These are phyloP conservation scores for Hippotragus niger DNA, from an alignment of 2,113 vertebrate genomes.

Conservation along the genomic window DNA sequence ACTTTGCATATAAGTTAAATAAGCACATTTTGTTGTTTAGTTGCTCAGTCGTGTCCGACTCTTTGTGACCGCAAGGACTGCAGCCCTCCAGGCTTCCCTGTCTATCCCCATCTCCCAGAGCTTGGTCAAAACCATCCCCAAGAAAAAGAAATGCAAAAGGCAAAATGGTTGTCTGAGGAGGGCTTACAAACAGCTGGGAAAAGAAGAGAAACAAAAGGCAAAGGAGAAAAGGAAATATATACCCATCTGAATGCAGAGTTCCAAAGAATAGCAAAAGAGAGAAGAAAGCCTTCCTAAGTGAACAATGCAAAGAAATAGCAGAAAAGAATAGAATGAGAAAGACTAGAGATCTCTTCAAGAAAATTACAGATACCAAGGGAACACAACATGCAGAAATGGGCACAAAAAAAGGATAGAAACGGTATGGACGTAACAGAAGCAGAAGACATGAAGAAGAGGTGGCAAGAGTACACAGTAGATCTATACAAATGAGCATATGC, in stretches of 20 bases:
- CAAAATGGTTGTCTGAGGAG: background rate
- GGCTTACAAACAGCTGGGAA: background rate
- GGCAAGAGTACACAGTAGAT: background rate
- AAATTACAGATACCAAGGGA: background rate
- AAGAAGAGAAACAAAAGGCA: background rate
- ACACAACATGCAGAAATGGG: background rate
- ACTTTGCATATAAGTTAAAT: background rate
- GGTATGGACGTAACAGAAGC: background rate
- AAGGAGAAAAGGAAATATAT: background rate
- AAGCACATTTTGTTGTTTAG: background rate
- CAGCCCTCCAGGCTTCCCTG: background rate
- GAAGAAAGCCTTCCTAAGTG: background rate
- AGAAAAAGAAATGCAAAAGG: background rate
- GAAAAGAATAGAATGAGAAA: background rate
- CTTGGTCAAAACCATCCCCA: background rate
- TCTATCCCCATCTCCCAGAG: background rate
- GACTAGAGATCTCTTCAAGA: background rate
- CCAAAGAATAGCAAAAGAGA: background rate
- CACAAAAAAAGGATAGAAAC: background rate
- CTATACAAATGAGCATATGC: fast-evolving
- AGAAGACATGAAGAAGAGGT: background rate
- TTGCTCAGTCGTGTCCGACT: background rate
- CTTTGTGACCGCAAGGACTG: fast-evolving
- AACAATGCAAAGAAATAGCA: background rate
- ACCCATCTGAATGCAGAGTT: background rate